phyloP scores from a whole-genome alignment of 1,140 invertebrate species.

The Drosophila ohnishii region DNA sequence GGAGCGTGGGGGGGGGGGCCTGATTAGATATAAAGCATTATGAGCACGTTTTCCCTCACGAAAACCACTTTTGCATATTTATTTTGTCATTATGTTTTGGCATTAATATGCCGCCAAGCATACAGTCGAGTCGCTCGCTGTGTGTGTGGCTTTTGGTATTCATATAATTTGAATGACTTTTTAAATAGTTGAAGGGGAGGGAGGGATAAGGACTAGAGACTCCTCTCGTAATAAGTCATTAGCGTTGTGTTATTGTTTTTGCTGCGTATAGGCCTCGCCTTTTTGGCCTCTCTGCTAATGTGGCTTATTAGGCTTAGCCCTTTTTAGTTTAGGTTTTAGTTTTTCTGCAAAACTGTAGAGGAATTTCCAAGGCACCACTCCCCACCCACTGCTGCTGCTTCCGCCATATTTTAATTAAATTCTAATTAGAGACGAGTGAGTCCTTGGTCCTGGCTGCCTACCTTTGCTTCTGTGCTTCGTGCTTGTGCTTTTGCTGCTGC shows the following conservation, averaged over 20 bases:
- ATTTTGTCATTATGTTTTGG: slow-evolving; percentile 83
- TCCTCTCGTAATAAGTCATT: slow-evolving; percentile 76
- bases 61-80: slow-evolving; percentile 83
- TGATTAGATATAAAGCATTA: slow-evolving; percentile 76
- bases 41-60: slow-evolving; percentile 67
- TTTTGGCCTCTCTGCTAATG: slow-evolving; percentile 66
- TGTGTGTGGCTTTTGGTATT: slow-evolving; percentile 58
- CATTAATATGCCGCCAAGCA: slow-evolving; percentile 73
- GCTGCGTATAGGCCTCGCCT: slow-evolving; percentile 14
- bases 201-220: slow-evolving; percentile 6
- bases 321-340: slow-evolving; percentile 21
- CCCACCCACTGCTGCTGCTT: background rate
- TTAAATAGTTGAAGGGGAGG: slow-evolving; percentile 76
- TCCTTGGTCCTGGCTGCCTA: slow-evolving; percentile 28
- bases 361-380: slow-evolving; percentile 25
- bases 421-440: slow-evolving; percentile 77
- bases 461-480: slow-evolving; percentile 3
- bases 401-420: slow-evolving; percentile 82
- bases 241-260: slow-evolving; percentile 55
- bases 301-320: slow-evolving; percentile 76
- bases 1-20: slow-evolving; percentile 6
- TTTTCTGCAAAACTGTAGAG: slow-evolving; percentile 2
- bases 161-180: slow-evolving; percentile 83
- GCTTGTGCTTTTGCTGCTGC: slow-evolving; percentile 34
- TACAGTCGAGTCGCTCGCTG: background rate